These are phyloP conservation scores for Anableps anableps DNA, from an alignment of 2,797 vertebrate genomes.

Conservation along the genomic window DNA sequence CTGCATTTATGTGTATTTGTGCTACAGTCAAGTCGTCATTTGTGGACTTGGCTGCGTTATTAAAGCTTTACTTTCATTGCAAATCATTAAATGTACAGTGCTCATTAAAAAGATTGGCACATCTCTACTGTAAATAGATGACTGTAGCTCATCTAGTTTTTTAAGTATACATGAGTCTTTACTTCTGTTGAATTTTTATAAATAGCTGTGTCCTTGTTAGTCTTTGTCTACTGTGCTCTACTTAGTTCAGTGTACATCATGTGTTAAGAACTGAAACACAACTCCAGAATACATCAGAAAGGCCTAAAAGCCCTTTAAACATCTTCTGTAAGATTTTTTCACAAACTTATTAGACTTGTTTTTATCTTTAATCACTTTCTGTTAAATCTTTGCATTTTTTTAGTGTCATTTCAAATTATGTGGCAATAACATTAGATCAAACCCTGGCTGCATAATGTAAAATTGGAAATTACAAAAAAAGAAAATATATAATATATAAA, in stretches of 20 bases:
- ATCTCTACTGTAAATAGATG: neutral
- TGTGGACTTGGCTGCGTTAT: slow-evolving; percentile 20
- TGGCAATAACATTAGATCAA: neutral
- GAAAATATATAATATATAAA: no score
- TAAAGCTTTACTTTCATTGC: slow-evolving; percentile 9
- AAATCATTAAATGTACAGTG: slow-evolving; percentile 19
- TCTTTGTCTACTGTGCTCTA: neutral
- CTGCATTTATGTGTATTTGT: slow-evolving; percentile 21
- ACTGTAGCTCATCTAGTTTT: neutral
- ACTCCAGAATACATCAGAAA: neutral
- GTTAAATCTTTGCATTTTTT: neutral
- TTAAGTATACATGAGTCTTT: neutral
- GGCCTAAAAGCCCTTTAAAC: neutral
- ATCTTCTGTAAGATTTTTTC: neutral
- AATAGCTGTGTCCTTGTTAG: slow-evolving; percentile 9
- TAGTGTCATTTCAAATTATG: neutral
- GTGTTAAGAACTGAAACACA: neutral
- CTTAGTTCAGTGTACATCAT: neutral
- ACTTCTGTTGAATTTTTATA: neutral
- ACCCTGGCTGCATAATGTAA: neutral
- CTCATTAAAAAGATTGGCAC: neutral
- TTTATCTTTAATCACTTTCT: neutral
- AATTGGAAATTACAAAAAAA: neutral
- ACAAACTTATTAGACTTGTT: neutral
- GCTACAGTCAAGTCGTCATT: slow-evolving; percentile 9